phyloP scores from a whole-genome alignment of 2,113 vertebrate genomes.

The Casuarius casuarius region DNA sequence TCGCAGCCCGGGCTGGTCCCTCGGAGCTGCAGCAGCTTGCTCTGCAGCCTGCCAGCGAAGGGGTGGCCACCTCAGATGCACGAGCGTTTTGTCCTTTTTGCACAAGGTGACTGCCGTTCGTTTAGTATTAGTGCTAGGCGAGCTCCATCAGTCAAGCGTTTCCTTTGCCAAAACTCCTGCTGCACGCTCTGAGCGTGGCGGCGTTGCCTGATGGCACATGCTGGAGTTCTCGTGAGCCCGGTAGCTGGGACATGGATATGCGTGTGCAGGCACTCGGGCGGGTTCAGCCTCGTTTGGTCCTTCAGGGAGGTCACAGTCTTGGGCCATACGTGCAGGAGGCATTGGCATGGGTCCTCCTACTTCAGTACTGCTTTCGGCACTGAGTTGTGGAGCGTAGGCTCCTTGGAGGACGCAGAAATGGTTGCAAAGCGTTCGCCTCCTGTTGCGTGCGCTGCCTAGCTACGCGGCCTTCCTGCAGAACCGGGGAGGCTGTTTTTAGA shows the following conservation, averaged over 20 bases:
- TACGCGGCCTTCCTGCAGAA: rapidly evolving
- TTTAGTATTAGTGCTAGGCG: neutral
- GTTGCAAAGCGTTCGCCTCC: neutral
- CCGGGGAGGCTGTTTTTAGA: neutral
- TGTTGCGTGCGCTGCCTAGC: neutral
- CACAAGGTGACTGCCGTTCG: neutral
- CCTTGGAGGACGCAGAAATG: too few species aligned
- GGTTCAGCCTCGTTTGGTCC: neutral
- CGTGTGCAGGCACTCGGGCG: rapidly evolving
- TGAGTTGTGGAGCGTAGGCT: neutral
- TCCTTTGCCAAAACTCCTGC: neutral
- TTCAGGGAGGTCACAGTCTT: neutral
- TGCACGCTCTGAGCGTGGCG: rapidly evolving
- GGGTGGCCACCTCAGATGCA: neutral
- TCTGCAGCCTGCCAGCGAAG: neutral
- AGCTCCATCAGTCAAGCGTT: neutral
- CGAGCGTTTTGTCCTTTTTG: neutral
- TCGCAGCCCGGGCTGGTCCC: neutral
- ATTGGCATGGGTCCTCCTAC: neutral
- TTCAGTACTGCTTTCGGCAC: neutral
- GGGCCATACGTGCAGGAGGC: neutral
- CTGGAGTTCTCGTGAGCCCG: neutral
- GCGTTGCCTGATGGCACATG: neutral
- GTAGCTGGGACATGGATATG: rapidly evolving
- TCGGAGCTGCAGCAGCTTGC: neutral